Base-by-base conservation (phyloP, 2,888 invertebrate genomes). In the Drosophila neutralis region DNA sequence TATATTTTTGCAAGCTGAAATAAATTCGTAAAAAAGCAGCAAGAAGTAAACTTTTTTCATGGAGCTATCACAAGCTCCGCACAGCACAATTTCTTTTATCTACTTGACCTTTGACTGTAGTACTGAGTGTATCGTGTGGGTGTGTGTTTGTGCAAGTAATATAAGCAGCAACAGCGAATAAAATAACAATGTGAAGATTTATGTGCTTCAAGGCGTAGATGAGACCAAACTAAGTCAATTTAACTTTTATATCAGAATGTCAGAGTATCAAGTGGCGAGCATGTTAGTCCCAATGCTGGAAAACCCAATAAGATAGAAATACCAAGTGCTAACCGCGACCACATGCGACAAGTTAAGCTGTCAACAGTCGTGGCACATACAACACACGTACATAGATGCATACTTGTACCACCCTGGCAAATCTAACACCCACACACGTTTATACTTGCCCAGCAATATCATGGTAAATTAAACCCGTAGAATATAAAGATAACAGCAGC, bases 381-480 rank as follows among this genome's bases (percentile, higher is more conserved):
- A 15, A 63, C 54, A 57, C 29, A 52, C 27, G 35, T 58, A 49
- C 38, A 29, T 29, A 29, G 53, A 31, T 36, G 53, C 61, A 69
- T 42, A 33, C 38, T 33, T 4, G 2, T 35, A 24, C 35, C 53
- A 53, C 53, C 21, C 61, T 38, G 51, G 18, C 45, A 48, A 66
- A 49, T 54, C 60, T 35, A 11, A 27, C 49, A 51, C n/a, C 18
- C 38, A 40, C 21, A 33, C 27, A 35, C 15, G 10, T 10, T 6
- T 8, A 33, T 4, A 35, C 62, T 18, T 40, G 7, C 18, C 31
- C 6, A 42, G 54, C 78, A 78, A 77, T 71, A 82, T 88, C 80
- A 89, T 76, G 87, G 84, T 79, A 84, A 86, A 82, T 75, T 83
- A 65, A 73, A 67, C 73, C 11, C 31, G 31, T 63, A 60, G 66